phyloP scores from a whole-genome alignment of 1,140 invertebrate species.

The Megalonaias nervosa region DNA sequence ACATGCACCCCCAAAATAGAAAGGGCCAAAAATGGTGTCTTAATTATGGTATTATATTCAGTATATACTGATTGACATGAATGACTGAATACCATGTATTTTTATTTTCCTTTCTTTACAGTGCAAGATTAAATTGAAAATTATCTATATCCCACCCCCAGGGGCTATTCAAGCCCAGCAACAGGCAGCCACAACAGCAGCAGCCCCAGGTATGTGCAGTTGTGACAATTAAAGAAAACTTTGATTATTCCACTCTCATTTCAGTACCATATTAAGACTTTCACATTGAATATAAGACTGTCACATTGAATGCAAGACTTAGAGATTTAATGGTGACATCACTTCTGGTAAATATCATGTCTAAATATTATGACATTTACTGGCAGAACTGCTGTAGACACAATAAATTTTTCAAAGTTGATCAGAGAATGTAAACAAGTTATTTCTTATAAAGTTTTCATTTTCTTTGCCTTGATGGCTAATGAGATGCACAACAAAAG shows the following conservation, averaged over 20 bases:
- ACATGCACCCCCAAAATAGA: too few species aligned
- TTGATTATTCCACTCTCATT: neutral
- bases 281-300: neutral
- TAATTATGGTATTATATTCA: neutral
- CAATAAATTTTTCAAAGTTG: too few species aligned
- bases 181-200: neutral
- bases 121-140: constrained; percentile 52
- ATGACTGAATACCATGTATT: neutral
- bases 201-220: constrained; percentile 1
- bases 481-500: too few species aligned
- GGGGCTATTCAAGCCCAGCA: constrained; percentile 16
- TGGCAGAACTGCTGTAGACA: too few species aligned
- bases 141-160: constrained; percentile 50
- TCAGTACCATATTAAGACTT: neutral
- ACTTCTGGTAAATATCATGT: too few species aligned
- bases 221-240: constrained; percentile 3
- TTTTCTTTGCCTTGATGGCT: too few species aligned
- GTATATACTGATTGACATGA: neutral
- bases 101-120: constrained; percentile 33
- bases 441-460: too few species aligned
- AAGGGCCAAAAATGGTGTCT: too few species aligned
- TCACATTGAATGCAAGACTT: neutral
- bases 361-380: too few species aligned
- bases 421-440: too few species aligned
- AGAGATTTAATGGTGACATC: too few species aligned